Evolutionary conservation across 2,113 vertebrate species (phyloP).

Genomic region (Calypte anna): DNA sequence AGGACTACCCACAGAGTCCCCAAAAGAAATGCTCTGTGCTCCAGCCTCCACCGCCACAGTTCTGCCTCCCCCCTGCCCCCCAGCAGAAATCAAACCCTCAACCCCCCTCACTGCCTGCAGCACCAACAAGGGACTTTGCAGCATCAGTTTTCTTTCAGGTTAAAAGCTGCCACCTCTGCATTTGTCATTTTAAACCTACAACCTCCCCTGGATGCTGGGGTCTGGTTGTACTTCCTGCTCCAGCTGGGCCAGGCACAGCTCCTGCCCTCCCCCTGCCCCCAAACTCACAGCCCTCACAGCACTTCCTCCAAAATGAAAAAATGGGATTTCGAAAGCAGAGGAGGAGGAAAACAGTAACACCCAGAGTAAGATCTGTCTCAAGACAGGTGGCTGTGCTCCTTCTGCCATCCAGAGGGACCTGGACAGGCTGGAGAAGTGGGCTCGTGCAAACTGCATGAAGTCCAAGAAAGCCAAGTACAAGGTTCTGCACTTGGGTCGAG

Average conservation of each 20-base stretch:
- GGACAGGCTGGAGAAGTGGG: no score
- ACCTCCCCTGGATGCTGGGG: fast-evolving
- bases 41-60: neutral
- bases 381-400: neutral
- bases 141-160: neutral
- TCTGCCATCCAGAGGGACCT: neutral
- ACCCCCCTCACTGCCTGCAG: neutral
- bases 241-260: fast-evolving
- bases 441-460: no score
- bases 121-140: fast-evolving
- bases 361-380: neutral
- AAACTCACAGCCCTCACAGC: neutral
- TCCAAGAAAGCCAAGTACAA: no score
- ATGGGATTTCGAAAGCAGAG: neutral
- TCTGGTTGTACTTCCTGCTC: neutral
- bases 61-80: neutral
- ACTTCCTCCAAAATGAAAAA: neutral
- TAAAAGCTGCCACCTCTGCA: neutral
- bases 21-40: neutral
- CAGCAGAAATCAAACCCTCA: neutral
- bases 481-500: no score
- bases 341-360: neutral
- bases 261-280: neutral
- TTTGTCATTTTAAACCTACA: neutral
- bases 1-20: constrained; percentile 3